Evolutionary conservation across 2,888 invertebrate genomes (phyloP), one percentile per base, ranked within the genome.

Genomic region (Prosopocoilus inquinatus): DNA sequence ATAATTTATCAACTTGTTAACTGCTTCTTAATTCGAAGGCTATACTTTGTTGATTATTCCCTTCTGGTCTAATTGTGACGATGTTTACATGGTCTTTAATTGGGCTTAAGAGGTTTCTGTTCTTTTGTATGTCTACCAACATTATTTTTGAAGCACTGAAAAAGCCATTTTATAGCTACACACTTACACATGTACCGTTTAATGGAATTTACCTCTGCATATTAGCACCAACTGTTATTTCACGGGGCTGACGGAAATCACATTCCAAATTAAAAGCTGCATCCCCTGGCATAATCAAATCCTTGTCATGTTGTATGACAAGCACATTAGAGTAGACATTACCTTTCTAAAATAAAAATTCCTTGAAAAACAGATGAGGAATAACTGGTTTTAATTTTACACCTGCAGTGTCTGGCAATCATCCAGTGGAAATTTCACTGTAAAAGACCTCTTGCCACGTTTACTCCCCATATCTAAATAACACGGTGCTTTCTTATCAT

Each of bases 181-280:
- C 20, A 28, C 5, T 28, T 28, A 28, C 2, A 5, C 20, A 5
- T 28, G 20, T 1, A 28, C 4, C 20, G 5, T 28, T 28, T 28
- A 28, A 28, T 28, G 20, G 3, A 28, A 49, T 62, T 66, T 64
- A 58, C 55, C 77, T 73, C 61, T 79, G 77, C 59, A 82, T 75
- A 64, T 79, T 76, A 2, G 81, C 80, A 53, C 79, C 80, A 44
- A 84, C 81, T 12, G 81, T 79, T 16, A 82, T 64, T 63, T 79
- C 80, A 60, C 81, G 75, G 1, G 83, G 81, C 58, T 79, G 78
- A 35, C 81, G 78, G 66, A 84, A 85, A 71, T 86, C 85, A 62
- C 86, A 87, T 70, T 84, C 83, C 59, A 87, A 69, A 9, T 81
- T 82, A 67, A 87, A 85, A 35, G 86, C 86, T 3, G 85, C 83